Conservation (phyloP, 2,797 vertebrate genomes). For the Acrossocheilus wenchowensis region DNA sequence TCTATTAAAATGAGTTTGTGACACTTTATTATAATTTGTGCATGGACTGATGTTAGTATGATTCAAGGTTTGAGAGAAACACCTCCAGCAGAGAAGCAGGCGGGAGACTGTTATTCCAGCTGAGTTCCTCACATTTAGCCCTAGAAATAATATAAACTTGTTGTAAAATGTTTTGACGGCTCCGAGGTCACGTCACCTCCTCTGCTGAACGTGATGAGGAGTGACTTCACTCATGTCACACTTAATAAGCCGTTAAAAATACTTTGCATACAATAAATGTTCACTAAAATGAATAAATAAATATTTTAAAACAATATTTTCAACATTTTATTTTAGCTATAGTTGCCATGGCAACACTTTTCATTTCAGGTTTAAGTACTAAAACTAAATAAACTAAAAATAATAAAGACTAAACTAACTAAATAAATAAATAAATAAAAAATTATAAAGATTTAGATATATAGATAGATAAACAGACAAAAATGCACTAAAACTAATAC, state of each 20-base stretch:
- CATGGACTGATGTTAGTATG: not conserved
- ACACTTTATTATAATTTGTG: not conserved
- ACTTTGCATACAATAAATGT: not conserved
- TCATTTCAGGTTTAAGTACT: not conserved
- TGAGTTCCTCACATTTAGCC: conserved; percentile 3
- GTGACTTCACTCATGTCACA: not conserved
- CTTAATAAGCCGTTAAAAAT: not conserved
- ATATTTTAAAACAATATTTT: not conserved
- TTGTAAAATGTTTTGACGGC: conserved; percentile 26
- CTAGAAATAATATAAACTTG: conserved; percentile 16
- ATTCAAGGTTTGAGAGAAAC: conserved; percentile 3
- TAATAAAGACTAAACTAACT: not conserved
- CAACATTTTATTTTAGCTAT: not conserved
- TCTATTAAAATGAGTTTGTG: not conserved
- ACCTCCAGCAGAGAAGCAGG: not conserved
- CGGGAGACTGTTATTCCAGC: conserved; percentile 2
- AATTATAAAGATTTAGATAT: not conserved
- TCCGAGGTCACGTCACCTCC: conserved; percentile 19
- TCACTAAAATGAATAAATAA: not conserved
- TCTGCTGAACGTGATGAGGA: not conserved
- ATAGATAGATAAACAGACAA: too few relatives aligned
- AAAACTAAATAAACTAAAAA: not conserved
- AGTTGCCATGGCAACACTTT: not conserved
- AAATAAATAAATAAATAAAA: not conserved
- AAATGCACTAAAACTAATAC: too few relatives aligned